Conservation (phyloP, 2,797 vertebrate genomes). For the Melanotaenia parkinsoni region DNA sequence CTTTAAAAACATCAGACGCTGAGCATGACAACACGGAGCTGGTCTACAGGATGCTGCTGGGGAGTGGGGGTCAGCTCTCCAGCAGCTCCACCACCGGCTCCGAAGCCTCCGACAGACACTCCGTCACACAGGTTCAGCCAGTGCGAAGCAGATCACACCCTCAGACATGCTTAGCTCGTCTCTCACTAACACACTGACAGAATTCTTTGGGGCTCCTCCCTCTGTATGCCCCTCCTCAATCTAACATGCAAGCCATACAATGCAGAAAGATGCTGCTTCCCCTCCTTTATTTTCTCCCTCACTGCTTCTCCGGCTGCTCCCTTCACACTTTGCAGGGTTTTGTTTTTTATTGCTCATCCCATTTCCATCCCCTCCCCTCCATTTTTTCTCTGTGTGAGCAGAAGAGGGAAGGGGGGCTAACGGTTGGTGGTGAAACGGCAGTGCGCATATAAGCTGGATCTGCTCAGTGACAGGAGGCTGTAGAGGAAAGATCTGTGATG, state of each 20-base stretch:
- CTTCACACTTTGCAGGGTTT: constrained; percentile 69
- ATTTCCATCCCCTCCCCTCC: constrained; percentile 57
- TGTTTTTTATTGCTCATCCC: constrained; percentile 76
- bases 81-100: constrained; percentile 19
- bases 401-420: constrained; percentile 52
- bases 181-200: constrained; percentile 40
- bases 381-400: constrained; percentile 42
- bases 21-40: constrained; percentile 46
- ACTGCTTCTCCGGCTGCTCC: constrained; percentile 34
- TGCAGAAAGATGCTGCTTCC: constrained; percentile 62
- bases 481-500: constrained; percentile 35
- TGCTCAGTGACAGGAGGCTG: constrained; percentile 47
- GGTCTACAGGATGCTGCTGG: constrained; percentile 27
- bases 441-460: constrained; percentile 46
- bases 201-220: constrained; percentile 58
- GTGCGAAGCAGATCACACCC: constrained; percentile 42
- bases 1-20: constrained; percentile 61
- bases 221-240: constrained; percentile 73
- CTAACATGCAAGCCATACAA: constrained; percentile 67
- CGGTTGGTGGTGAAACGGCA: constrained; percentile 64
- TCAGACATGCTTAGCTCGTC: constrained; percentile 32
- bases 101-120: constrained; percentile 38
- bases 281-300: constrained; percentile 27
- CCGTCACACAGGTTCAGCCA: constrained; percentile 61
- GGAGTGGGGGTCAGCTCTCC: constrained; percentile 6